phyloP scores from a whole-genome alignment of 1,140 invertebrate species.

The Amphibalanus amphitrite region DNA sequence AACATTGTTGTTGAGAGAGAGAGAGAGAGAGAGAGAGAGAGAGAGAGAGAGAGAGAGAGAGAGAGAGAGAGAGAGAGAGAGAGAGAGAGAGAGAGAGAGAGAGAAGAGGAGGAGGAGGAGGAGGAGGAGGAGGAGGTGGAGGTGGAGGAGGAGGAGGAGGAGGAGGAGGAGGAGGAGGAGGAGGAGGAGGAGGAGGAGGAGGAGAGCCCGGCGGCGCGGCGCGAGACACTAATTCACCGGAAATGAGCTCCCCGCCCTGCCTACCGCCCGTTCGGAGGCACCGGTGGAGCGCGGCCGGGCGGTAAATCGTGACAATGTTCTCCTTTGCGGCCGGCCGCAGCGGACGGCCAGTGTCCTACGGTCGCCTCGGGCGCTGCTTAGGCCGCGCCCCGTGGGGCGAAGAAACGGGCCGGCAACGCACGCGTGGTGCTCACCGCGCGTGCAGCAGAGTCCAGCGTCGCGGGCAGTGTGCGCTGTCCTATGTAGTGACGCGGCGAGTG shows the following conservation, averaged over 20 bases:
- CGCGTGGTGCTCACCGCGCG: too few relatives aligned
- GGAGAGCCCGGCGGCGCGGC: not conserved
- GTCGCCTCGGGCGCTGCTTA: too few relatives aligned
- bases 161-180: slow-evolving; percentile 7
- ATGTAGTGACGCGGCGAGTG: too few relatives aligned
- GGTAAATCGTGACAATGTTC: not conserved
- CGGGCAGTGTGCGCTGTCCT: too few relatives aligned
- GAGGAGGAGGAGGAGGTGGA: not conserved
- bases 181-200: not conserved
- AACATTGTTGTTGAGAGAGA: too few relatives aligned
- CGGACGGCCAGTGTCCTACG: too few relatives aligned
- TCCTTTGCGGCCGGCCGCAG: not conserved
- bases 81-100: not conserved
- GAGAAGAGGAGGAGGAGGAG: not conserved
- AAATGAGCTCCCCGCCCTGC: not conserved
- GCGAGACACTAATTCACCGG: not conserved
- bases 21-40: not conserved
- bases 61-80: not conserved
- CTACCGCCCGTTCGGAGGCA: not conserved
- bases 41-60: not conserved
- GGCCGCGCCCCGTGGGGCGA: too few relatives aligned
- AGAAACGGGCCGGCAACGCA: too few relatives aligned
- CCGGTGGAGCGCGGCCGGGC: not conserved
- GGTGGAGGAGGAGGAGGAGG: not conserved
- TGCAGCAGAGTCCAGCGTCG: too few relatives aligned